phyloP scores from a whole-genome alignment of 2,113 vertebrate genomes.

The Nesogale talazaci region DNA sequence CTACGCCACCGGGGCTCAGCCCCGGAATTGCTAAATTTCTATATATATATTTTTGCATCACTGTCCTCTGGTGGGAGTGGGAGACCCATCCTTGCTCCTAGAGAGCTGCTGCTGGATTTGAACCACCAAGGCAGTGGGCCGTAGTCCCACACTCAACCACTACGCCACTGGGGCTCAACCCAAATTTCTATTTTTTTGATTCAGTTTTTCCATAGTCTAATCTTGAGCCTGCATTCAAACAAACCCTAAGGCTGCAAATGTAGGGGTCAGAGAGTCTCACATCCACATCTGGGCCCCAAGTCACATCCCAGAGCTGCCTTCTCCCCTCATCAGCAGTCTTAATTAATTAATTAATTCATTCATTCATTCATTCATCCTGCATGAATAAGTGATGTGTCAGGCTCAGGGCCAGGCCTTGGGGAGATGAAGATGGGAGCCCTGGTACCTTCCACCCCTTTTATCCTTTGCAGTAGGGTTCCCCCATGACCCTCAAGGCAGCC shows the following conservation, averaged over 20 bases:
- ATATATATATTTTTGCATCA: too few species aligned
- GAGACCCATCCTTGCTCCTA: too few species aligned
- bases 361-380: background rate
- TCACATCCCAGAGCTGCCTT: background rate
- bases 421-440: background rate
- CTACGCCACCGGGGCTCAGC: too few species aligned
- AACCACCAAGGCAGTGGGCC: too few species aligned
- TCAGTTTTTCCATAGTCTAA: background rate
- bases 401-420: background rate
- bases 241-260: background rate
- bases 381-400: background rate
- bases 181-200: background rate
- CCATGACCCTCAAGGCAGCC: background rate
- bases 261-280: background rate
- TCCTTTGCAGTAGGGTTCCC: background rate
- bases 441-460: background rate
- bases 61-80: too few species aligned
- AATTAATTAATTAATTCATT: too few species aligned
- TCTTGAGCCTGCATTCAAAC: background rate
- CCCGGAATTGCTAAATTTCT: too few species aligned
- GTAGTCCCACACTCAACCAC: too few species aligned
- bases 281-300: background rate
- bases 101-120: too few species aligned
- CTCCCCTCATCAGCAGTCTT: background rate
- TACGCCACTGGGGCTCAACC: too few species aligned